Conservation (phyloP, 2,888 invertebrate genomes). For the Poecilobothrus nobilitatus region DNA sequence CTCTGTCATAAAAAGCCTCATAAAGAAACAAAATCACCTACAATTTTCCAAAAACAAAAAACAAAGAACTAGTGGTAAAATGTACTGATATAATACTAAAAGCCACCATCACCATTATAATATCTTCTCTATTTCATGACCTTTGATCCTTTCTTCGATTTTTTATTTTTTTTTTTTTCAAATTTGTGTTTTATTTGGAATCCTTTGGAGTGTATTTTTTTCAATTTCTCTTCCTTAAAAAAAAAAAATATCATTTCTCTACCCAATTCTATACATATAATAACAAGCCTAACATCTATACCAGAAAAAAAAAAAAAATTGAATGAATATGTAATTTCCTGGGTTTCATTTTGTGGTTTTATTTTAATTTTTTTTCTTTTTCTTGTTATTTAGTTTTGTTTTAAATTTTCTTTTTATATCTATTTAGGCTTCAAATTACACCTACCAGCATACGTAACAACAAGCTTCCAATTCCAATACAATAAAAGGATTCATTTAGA, state of each 20-base stretch:
- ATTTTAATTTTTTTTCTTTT: no score
- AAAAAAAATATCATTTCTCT: background rate
- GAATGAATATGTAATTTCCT: background rate
- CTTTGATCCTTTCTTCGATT: background rate
- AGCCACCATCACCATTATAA: no score
- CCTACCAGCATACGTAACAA: background rate
- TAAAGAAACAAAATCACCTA: background rate
- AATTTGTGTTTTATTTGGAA: no score
- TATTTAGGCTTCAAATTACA: background rate
- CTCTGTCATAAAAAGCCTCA: background rate
- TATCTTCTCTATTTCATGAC: background rate
- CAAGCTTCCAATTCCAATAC: no score
- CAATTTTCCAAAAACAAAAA: background rate
- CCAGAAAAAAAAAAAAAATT: background rate
- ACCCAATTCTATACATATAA: background rate
- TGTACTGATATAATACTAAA: no score
- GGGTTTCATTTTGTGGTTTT: constrained; percentile 1
- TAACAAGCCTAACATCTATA: background rate
- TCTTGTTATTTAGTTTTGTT: no score
- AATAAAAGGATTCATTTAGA: no score
- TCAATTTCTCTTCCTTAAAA: no score
- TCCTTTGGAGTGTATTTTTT: background rate
- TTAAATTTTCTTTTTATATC: no score
- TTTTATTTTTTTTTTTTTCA: background rate
- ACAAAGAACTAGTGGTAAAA: no score